These are phyloP conservation scores for Notothenia rossii DNA, from an alignment of 2,113 vertebrate genomes.

Conservation along the genomic window DNA sequence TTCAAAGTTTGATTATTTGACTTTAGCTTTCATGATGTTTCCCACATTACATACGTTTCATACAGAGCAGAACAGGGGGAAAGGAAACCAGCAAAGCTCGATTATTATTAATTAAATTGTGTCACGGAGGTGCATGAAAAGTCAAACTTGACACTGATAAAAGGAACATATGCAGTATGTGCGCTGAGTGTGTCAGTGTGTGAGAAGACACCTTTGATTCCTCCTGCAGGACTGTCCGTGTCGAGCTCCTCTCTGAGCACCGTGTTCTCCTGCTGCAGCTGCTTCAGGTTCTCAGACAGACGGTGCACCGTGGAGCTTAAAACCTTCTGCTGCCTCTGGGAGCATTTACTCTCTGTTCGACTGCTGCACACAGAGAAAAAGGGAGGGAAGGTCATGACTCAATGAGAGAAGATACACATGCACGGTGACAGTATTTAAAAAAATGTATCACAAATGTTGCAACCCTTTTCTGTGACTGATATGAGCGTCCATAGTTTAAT, in stretches of 20 bases:
- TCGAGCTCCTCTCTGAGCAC: slow-evolving; percentile 87
- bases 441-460: not conserved
- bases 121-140: not conserved
- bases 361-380: slow-evolving; percentile 53
- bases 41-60: too few relatives aligned
- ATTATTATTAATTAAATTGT: not conserved
- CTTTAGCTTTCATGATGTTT: too few relatives aligned
- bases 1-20: too few relatives aligned
- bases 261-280: slow-evolving; percentile 89
- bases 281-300: slow-evolving; percentile 87
- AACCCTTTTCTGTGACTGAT: not conserved
- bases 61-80: not conserved
- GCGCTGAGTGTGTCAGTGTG: not conserved
- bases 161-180: not conserved
- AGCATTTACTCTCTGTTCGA: slow-evolving; percentile 83
- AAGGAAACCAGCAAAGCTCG: not conserved
- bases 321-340: slow-evolving; percentile 84
- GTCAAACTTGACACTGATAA: not conserved
- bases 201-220: slow-evolving; percentile 81
- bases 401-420: not conserved
- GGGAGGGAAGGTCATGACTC: not conserved
- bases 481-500: not conserved
- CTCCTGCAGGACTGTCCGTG: slow-evolving; percentile 79
- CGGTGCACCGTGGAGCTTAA: slow-evolving; percentile 86
- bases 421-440: too few relatives aligned